phyloP scores from a whole-genome alignment of 2,797 vertebrate genomes.

The Scolopax bukidnonensis region DNA sequence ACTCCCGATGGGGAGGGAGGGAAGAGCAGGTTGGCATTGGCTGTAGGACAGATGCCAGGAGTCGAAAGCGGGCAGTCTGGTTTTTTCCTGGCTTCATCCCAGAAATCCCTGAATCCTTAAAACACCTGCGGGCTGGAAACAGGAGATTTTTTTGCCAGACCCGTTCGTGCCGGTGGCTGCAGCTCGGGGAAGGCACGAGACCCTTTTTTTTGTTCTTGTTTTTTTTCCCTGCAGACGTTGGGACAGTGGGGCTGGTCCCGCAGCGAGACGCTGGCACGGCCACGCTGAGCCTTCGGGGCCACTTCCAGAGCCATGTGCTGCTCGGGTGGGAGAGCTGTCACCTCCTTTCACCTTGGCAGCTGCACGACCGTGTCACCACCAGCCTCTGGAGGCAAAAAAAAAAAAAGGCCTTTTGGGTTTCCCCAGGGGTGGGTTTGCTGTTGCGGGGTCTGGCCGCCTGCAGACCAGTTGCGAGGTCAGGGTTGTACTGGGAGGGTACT shows the following conservation, averaged over 20 bases:
- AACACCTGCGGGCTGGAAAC: background rate
- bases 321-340: background rate
- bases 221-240: background rate
- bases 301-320: background rate
- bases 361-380: accelerated
- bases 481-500: background rate
- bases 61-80: background rate
- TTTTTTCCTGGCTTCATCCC: constrained; percentile 9
- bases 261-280: background rate
- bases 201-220: background rate
- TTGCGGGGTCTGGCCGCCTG: background rate
- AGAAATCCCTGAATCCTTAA: background rate
- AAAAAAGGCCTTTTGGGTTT: background rate
- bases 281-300: background rate
- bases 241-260: accelerated
- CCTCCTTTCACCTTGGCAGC: background rate
- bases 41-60: background rate
- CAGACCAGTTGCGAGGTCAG: background rate
- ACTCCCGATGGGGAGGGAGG: accelerated
- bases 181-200: background rate
- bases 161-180: background rate
- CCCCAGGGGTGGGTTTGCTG: accelerated
- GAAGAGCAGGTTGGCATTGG: background rate
- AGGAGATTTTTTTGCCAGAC: background rate
- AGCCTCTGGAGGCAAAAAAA: background rate